Conservation (phyloP, 92 coral and sea anemone genomes). For the Phenganax marumi region DNA sequence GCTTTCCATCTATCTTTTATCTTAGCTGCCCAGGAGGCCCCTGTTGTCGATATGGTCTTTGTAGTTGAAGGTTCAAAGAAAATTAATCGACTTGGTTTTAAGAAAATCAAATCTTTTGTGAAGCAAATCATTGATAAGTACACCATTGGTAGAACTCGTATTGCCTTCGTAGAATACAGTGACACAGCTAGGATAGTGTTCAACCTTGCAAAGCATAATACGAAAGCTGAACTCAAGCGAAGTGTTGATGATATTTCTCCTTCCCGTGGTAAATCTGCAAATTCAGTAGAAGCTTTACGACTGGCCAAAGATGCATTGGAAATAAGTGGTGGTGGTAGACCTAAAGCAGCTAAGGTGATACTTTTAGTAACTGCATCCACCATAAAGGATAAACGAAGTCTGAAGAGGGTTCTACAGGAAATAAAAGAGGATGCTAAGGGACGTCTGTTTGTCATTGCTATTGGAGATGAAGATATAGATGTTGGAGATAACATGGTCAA, state of each 20-base stretch:
- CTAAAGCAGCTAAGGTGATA: slow-evolving; percentile 64
- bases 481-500: slow-evolving; percentile 34
- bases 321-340: slow-evolving; percentile 46
- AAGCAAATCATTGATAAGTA: slow-evolving; percentile 59
- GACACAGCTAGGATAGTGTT: slow-evolving; percentile 50
- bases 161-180: slow-evolving; percentile 60
- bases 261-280: slow-evolving; percentile 54
- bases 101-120: slow-evolving; percentile 67
- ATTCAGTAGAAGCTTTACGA: slow-evolving; percentile 53
- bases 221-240: slow-evolving; percentile 48
- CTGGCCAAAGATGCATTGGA: slow-evolving; percentile 55
- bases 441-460: slow-evolving; percentile 19
- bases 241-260: slow-evolving; percentile 59
- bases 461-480: slow-evolving; percentile 33
- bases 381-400: background rate
- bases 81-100: slow-evolving; percentile 55
- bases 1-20: slow-evolving; percentile 23
- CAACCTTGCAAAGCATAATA: slow-evolving; percentile 46
- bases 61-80: slow-evolving; percentile 67
- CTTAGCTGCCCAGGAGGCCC: slow-evolving; percentile 16
- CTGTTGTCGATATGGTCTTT: slow-evolving; percentile 64
- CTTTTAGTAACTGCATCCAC: slow-evolving; percentile 61
- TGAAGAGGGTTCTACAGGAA: slow-evolving; percentile 6
- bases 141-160: slow-evolving; percentile 50
- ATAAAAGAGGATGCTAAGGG: slow-evolving; percentile 1